phyloP scores from a whole-genome alignment of 2,797 vertebrate genomes.

The Lepus oiostolus region DNA sequence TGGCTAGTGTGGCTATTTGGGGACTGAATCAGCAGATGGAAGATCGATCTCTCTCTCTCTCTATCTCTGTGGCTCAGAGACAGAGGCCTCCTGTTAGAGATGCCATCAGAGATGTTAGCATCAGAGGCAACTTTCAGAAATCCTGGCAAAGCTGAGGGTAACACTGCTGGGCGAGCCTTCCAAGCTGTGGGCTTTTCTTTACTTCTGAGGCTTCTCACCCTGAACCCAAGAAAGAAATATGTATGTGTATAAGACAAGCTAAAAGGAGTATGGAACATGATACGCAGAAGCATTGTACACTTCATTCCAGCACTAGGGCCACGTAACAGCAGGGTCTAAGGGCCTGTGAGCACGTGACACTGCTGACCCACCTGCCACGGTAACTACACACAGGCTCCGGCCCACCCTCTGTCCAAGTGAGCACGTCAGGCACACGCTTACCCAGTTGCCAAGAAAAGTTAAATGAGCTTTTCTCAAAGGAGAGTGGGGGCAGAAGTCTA shows the following conservation, averaged over 20 bases:
- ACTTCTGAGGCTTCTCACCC: background rate
- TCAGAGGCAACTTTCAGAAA: background rate
- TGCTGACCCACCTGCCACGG: background rate
- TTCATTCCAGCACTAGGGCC: background rate
- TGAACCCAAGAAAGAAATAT: background rate
- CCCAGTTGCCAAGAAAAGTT: background rate
- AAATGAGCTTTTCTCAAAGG: background rate
- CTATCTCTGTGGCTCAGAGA: background rate
- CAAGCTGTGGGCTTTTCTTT: constrained; percentile 10
- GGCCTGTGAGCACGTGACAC: background rate
- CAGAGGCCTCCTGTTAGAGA: background rate
- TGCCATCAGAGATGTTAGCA: too few relatives aligned
- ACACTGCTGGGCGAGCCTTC: background rate
- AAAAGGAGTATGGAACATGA: background rate
- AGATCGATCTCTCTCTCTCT: too few relatives aligned
- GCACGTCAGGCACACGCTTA: background rate
- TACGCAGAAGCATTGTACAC: background rate
- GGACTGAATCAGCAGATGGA: too few relatives aligned
- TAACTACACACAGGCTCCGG: background rate
- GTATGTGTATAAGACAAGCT: background rate
- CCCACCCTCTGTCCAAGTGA: background rate
- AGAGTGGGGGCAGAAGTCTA: too few relatives aligned
- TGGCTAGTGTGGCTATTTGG: too few relatives aligned
- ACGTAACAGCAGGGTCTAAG: background rate
- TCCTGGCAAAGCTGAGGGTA: background rate